Base-by-base conservation (phyloP, 2,888 invertebrate genomes). In the Dryadula phaetusa region DNA sequence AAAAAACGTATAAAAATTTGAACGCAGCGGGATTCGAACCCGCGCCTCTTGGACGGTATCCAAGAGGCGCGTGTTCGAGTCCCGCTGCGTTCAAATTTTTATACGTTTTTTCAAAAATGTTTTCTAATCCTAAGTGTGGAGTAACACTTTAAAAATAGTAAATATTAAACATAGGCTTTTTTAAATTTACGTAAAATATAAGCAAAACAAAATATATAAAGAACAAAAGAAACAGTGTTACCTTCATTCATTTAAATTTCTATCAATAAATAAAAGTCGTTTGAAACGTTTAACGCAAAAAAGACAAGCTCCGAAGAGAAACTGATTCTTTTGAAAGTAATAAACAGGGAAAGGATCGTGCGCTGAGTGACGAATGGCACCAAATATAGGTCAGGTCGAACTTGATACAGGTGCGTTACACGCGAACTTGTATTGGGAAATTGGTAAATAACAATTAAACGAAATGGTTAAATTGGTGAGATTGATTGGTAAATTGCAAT, bases 271-370 rank as follows among this genome's bases (percentile, higher is more conserved):
- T 20, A 37, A 14, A 54, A 22, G 22, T 37, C 34, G 22, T 37
- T 54, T 46, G 28, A 40, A 64, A 46, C 54, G 54, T 46, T 46
- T 16, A 46, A 49, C 14, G 34, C 28, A 28, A 42, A 40, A 20
- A 63, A 54, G 53, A 52, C 42, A 47, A 64, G 40, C 25, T 28
- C 37, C 18, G 54, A 64, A 40, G 42, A 61, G 52, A 44, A 40
- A 61, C 60, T 40, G 66, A 66, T 66, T 61, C 66, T 66, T 66
- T 66, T 60, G 28, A 22, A 66, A 66, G 66, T 66, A 61, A 61
- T 65, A 66, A 66, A 61, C 61, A 28, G 60, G 52, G 44, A 20
- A 12, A 65, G 28, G 49, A 40, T 60, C 58, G 46, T 64, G 60
- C 53, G 25, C 54, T 56, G 46, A 34, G 20, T 22, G 47, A 49